These are phyloP conservation scores for Eubucco bourcierii DNA, from an alignment of 2,113 vertebrate species.

Conservation along the genomic window DNA sequence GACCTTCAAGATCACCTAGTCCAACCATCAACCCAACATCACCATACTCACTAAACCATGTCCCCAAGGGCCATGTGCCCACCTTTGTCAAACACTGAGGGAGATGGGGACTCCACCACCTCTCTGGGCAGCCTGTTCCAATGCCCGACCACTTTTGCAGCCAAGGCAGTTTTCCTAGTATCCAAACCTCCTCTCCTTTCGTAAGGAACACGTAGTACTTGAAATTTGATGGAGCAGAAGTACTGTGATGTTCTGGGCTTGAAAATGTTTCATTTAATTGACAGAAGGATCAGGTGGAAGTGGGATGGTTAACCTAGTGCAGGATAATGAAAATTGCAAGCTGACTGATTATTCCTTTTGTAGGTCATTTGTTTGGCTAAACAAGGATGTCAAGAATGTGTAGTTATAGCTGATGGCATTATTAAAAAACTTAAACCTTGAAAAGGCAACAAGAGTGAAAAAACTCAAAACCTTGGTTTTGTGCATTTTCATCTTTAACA, in stretches of 20 bases:
- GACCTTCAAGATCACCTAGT: not conserved
- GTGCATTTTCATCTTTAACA: not conserved
- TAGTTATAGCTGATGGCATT: not conserved
- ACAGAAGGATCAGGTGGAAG: not conserved
- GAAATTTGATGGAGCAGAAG: not conserved
- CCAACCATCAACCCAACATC: not conserved
- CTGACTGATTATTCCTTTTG: not conserved
- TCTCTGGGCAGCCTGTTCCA: too few relatives aligned
- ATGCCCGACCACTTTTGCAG: too few relatives aligned
- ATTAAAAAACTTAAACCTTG: not conserved
- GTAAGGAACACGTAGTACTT: not conserved
- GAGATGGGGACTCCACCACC: too few relatives aligned
- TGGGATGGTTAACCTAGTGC: not conserved
- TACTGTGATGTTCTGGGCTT: not conserved
- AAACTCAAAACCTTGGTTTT: not conserved
- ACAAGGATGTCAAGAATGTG: not conserved
- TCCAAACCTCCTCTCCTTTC: not conserved
- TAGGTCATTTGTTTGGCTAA: conserved; percentile 6
- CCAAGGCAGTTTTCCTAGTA: too few relatives aligned
- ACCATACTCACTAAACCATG: too few relatives aligned
- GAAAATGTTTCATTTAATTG: not conserved
- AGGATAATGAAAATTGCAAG: not conserved
- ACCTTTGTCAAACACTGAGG: too few relatives aligned
- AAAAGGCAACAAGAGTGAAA: not conserved
- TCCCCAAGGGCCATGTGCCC: too few relatives aligned